Base-by-base conservation (phyloP, 2,113 vertebrate genomes). In the Rana temporaria region DNA sequence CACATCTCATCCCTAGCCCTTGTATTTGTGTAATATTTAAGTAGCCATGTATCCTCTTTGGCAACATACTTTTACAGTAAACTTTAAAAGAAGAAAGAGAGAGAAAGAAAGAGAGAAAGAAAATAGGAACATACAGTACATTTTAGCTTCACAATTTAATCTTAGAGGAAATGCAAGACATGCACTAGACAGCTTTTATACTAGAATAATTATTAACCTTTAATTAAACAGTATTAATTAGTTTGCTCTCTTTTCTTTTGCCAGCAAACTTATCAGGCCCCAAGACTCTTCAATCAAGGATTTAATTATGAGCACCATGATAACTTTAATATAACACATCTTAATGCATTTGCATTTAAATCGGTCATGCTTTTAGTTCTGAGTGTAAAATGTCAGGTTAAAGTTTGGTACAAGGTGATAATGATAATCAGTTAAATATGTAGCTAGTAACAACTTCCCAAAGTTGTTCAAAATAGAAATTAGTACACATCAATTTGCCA, bases 211-310 rank as follows among this genome's bases (percentile, higher is more conserved):
- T 76, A 74, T 69, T 86, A 84, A 80, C 88, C 85, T 85, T 89
- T 90, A 88, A 88, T 89, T 83, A 87, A 88, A 81, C 38, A 79
- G 52, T 22, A 85, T 86, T 89, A 86, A 65, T 84, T 69, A 81
- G 59, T 73, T 84, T 70, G 77, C 88, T 4, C 85, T 84, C 66
- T 84, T 88, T 84, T 77, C 66, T 74, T 81, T 69, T 86, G 63
- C 60, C 79, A 88, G 30, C 38, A 17, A 81, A 70, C 19, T 81
- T 65, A 72, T 73, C 59, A 56, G 83, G 76, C 87, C 84, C 82
- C 85, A 83, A 85, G 83, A 64, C 79, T 81, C 87, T 89, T 87
- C 86, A 88, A 89, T 89, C 86, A 87, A 87, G 85, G 63, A 67
- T 88, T 87, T 88, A 88, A 86, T 89, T 87, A 88, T 85, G 85